Conservation (phyloP, 2,888 invertebrate genomes). For the Dioctria rufipes region DNA sequence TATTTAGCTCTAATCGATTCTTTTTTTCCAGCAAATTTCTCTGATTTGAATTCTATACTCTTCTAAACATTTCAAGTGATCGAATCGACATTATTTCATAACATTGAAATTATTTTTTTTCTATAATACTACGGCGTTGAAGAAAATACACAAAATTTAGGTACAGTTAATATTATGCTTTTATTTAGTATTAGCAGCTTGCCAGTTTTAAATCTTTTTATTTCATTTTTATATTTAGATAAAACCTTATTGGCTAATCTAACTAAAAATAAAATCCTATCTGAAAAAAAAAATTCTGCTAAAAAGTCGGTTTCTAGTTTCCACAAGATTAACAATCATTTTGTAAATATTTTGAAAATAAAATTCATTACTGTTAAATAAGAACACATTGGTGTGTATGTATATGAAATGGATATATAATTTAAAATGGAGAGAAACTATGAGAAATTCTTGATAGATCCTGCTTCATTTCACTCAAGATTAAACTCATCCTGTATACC, state of each 20-base stretch:
- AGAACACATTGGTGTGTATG: not conserved
- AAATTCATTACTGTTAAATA: not conserved
- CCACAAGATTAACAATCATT: not conserved
- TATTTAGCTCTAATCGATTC: no score
- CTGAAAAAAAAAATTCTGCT: not conserved
- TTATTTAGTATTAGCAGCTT: not conserved
- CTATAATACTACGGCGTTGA: not conserved
- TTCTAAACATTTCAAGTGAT: not conserved
- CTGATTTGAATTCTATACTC: not conserved
- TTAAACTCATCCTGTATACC: not conserved
- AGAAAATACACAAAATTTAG: not conserved
- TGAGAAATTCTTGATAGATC: not conserved
- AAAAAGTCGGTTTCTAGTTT: not conserved
- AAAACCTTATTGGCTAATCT: not conserved
- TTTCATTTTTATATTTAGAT: slow-evolving; percentile 1
- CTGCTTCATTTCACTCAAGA: not conserved
- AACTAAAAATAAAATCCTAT: not conserved
- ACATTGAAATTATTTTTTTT: not conserved
- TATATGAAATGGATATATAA: not conserved
- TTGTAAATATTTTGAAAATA: not conserved
- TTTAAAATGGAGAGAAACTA: not conserved
- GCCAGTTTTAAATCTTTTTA: not conserved
- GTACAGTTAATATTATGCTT: not conserved
- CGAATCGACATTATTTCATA: not conserved
- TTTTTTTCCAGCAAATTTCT: not conserved